phyloP scores from a whole-genome alignment of 2,888 invertebrate genomes.

The Melanostoma mellinum region DNA sequence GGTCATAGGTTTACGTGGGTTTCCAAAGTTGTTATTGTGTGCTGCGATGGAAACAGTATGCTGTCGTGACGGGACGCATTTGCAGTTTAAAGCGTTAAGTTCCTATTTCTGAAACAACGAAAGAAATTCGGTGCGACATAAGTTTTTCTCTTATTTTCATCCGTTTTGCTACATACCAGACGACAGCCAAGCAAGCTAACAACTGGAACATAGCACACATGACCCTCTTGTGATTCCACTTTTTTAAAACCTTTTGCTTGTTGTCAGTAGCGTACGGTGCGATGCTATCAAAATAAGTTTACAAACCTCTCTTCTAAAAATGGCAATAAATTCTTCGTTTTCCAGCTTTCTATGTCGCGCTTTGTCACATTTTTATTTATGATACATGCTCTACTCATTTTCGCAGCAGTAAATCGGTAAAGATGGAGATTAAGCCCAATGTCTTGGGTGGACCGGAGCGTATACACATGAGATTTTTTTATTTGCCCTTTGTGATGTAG shows the following conservation, averaged over 20 bases:
- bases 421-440: constrained; percentile 31
- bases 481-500: too few relatives aligned
- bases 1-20: constrained; percentile 67
- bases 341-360: constrained; percentile 73
- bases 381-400: constrained; percentile 72
- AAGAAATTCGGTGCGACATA: constrained; percentile 28
- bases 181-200: constrained; percentile 45
- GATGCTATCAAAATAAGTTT: constrained; percentile 68
- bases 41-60: constrained; percentile 18
- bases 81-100: constrained; percentile 65
- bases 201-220: constrained; percentile 58
- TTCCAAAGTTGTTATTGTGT: constrained; percentile 49
- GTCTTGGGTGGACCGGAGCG: constrained; percentile 58
- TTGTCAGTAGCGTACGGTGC: constrained; percentile 45
- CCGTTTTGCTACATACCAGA: constrained; percentile 27
- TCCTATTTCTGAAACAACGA: constrained; percentile 53
- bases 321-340: constrained; percentile 72
- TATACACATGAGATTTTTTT: constrained; percentile 53
- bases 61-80: constrained; percentile 41
- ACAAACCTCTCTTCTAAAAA: constrained; percentile 64
- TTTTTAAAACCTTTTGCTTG: constrained; percentile 32
- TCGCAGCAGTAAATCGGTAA: constrained; percentile 66
- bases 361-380: constrained; percentile 74
- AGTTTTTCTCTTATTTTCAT: constrained; percentile 21
- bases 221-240: constrained; percentile 59